A percentile compares a stretch with the other conserved stretches of the same genome.
Conservation (phyloP, 2,113 vertebrate species). For the Aramus guarauna region DNA sequence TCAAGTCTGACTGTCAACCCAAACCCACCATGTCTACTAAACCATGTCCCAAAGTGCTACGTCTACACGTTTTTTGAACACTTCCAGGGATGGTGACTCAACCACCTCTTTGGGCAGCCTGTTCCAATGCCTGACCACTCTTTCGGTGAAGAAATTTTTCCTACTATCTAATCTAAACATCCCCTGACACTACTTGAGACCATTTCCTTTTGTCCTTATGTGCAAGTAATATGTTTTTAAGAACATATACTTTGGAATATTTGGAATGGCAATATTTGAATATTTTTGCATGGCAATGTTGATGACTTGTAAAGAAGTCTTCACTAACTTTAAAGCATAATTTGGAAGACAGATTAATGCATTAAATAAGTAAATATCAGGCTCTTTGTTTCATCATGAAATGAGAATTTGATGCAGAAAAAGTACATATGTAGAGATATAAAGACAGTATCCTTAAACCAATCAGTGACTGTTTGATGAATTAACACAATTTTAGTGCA, state of each 20-base stretch:
- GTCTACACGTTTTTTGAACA: too few species aligned
- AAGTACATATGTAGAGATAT: not conserved
- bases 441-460: not conserved
- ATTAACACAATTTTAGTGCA: not conserved
- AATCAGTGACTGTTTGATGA: not conserved
- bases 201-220: too few species aligned
- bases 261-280: rapidly evolving
- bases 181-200: too few species aligned
- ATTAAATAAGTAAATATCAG: not conserved
- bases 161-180: too few species aligned
- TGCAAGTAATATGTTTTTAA: not conserved
- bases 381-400: not conserved
- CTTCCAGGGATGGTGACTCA: too few species aligned
- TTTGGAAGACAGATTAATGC: not conserved
- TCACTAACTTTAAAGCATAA: not conserved
- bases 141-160: too few species aligned
- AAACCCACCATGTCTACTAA: too few species aligned
- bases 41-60: too few species aligned
- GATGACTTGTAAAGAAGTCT: not conserved
- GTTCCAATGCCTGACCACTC: too few species aligned
- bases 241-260: not conserved
- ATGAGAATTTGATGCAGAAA: not conserved
- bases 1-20: too few species aligned
- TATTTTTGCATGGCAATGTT: not conserved
- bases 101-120: too few species aligned